Evolutionary conservation across 1,140 invertebrate species (phyloP), one percentile per base, ranked within the genome.

Genomic region (Eriocheir sinensis): DNA sequence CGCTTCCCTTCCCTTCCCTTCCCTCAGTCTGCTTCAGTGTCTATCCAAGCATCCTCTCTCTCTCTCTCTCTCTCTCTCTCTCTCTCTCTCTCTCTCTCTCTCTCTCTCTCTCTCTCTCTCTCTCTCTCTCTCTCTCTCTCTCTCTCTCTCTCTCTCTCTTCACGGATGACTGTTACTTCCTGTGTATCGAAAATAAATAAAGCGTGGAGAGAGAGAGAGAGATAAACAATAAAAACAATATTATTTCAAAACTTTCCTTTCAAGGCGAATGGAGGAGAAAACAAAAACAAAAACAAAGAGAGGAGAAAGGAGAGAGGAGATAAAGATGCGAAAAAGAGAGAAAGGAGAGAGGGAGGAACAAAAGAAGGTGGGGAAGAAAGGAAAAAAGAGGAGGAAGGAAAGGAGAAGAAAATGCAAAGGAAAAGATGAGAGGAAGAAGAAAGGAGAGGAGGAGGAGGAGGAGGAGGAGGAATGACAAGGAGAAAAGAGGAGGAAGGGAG

Each of bases 31-130:
- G n/a, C n/a, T n/a, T 53, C 48, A 3, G 21, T 34, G 34, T n/a
- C 86, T 36, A 36, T 41, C 27, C 34, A 41, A 21, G 86, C 40
- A n/a, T 36, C 40, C 40, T 41, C 86, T 41, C 6, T 89, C 40
- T 41, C 86, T 41, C 86, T 41, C 36, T 38, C 36, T 83, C 36
- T 83, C 36, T 83, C 12, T 83, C 12, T 81, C 4, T 30, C n/a
- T 30, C 34, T 83, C 36, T 83, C 81, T 38, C 81, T 38, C 81
- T n/a, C 83, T 86, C 40, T 86, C 40, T 86, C 40, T 86, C 40
- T 86, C 40, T 41, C 40, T 86, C 40, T 86, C 40, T 86, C 40
- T 86, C 83, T 41, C 36, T 38, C 40, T 86, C 40, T 86, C 40
- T 85, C 83, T 40, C 38, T 85, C 38, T 36, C 34, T 36, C 34